Evolutionary conservation across 1,140 invertebrate species (phyloP).

Genomic region (Lasioglossum albipes): DNA sequence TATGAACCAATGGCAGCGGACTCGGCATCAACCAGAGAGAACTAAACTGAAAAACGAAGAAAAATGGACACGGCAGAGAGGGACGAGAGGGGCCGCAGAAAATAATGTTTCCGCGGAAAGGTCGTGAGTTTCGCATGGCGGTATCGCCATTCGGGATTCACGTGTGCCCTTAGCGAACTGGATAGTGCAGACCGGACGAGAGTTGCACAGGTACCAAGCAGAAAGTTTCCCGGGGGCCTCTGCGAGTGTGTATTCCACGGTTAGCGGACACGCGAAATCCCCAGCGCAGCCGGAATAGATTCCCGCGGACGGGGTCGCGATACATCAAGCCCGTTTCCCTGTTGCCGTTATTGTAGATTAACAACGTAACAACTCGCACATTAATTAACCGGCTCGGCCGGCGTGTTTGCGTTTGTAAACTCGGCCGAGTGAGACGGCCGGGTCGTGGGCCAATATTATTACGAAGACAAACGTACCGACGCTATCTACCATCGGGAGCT

Average conservation of each 20-base stretch:
- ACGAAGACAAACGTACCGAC: slow-evolving; percentile 71
- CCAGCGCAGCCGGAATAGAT: not conserved
- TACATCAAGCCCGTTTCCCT: slow-evolving; percentile 24
- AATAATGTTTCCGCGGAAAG: no score
- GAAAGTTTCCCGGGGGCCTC: not conserved
- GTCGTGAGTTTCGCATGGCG: no score
- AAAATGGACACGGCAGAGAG: no score
- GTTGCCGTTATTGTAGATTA: slow-evolving; percentile 62
- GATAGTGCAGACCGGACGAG: no score
- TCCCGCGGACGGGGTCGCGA: slow-evolving; percentile 1
- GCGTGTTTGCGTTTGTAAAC: slow-evolving; percentile 67
- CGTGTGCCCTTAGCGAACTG: no score
- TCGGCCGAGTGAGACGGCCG: slow-evolving; percentile 55
- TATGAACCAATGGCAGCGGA: no score
- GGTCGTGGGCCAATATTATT: slow-evolving; percentile 71
- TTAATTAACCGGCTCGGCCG: slow-evolving; percentile 71
- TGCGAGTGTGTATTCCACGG: not conserved
- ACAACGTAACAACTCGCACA: slow-evolving; percentile 70
- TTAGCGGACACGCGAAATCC: not conserved
- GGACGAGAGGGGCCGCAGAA: no score
- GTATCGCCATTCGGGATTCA: no score
- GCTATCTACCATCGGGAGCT: slow-evolving; percentile 71
- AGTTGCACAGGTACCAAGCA: not conserved
- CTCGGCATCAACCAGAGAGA: no score
- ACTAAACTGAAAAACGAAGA: no score